phyloP scores from a whole-genome alignment of 2,113 vertebrate genomes.

The Pithys albifrons region DNA sequence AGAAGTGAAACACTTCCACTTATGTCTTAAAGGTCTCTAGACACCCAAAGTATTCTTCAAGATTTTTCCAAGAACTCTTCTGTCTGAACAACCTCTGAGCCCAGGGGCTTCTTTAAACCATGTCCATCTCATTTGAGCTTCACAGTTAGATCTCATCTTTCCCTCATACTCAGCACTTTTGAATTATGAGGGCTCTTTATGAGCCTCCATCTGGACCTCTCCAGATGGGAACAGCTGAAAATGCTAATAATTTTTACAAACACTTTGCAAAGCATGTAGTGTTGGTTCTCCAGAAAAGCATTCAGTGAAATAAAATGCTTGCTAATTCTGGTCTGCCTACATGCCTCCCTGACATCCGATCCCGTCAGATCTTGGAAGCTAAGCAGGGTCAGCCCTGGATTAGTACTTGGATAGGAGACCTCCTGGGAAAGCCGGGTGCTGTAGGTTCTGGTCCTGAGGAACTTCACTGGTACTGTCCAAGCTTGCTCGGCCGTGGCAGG shows the following conservation, averaged over 20 bases:
- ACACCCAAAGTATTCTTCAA: not conserved
- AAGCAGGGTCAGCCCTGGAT: no score
- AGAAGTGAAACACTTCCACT: not conserved
- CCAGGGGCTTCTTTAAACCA: not conserved
- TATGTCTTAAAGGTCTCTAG: not conserved
- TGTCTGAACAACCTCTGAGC: not conserved
- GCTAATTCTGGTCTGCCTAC: slow-evolving; percentile 2
- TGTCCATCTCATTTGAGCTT: not conserved
- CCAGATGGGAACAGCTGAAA: slow-evolving; percentile 31
- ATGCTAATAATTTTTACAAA: not conserved
- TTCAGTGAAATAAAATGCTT: not conserved
- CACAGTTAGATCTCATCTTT: slow-evolving; percentile 16
- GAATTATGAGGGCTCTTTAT: not conserved
- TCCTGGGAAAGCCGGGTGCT: no score
- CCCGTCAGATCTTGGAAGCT: no score
- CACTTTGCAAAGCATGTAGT: not conserved
- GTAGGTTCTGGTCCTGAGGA: no score
- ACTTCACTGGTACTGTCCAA: no score
- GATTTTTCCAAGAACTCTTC: not conserved
- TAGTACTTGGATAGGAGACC: no score
- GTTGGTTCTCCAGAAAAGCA: not conserved
- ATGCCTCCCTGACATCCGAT: no score
- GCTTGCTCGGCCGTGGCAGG: no score
- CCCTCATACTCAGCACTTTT: slow-evolving; percentile 21
- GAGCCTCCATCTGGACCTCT: not conserved